Conservation (phyloP, 1,140 invertebrate species). For the Zaprionus ghesquierei region DNA sequence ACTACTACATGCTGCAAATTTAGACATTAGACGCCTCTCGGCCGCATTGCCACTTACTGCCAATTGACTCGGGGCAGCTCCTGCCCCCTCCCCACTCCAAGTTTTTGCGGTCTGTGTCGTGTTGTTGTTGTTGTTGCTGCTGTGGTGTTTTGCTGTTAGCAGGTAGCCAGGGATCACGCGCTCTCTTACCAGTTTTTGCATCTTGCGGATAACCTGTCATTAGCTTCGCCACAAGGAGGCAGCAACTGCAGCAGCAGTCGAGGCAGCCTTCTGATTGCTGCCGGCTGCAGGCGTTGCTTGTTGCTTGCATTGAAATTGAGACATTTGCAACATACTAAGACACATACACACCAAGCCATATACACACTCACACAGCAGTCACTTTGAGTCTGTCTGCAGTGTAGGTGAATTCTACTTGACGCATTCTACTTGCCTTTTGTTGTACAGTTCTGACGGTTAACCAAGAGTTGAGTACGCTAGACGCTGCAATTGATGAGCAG, state of each 20-base stretch:
- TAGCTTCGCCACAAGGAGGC: slow-evolving; percentile 46
- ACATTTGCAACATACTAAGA: slow-evolving; percentile 65
- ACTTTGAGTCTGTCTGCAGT: background rate
- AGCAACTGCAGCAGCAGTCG: slow-evolving; percentile 31
- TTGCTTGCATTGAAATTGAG: slow-evolving; percentile 65
- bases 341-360: slow-evolving; percentile 20
- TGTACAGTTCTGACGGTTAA: background rate
- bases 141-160: slow-evolving; percentile 51
- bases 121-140: background rate
- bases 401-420: background rate
- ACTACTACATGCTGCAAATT: slow-evolving; percentile 62
- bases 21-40: slow-evolving; percentile 72
- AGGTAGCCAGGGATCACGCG: slow-evolving; percentile 69
- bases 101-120: background rate
- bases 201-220: slow-evolving; percentile 76
- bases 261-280: slow-evolving; percentile 23
- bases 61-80: slow-evolving; percentile 42
- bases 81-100: background rate
- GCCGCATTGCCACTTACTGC: slow-evolving; percentile 71
- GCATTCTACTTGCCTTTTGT: background rate
- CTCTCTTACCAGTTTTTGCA: slow-evolving; percentile 63
- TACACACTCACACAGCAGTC: background rate
- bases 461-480: background rate
- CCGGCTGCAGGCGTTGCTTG: slow-evolving; percentile 29
- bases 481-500: background rate